Percentiles rank a stretch among this genome's conserved stretches.
These are phyloP conservation scores for Melanostoma scalare DNA, from an alignment of 2,888 invertebrate genomes.

Conservation along the genomic window DNA sequence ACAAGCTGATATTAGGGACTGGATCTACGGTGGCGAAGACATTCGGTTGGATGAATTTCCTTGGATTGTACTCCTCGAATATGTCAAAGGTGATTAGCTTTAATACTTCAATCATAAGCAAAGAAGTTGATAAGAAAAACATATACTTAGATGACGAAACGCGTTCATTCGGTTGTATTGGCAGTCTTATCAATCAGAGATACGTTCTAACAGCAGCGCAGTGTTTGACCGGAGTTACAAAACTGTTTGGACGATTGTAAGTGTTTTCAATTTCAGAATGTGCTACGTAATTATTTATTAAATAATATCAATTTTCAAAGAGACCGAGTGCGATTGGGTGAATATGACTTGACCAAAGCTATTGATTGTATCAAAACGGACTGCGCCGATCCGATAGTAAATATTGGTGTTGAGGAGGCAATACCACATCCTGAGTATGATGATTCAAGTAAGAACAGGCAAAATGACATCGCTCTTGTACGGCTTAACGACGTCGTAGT, in stretches of 20 bases:
- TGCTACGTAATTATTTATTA: not conserved
- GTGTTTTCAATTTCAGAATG: constrained; percentile 43
- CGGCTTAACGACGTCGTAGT: constrained; percentile 84
- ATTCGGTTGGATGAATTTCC: constrained; percentile 86
- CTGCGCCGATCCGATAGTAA: constrained; percentile 85
- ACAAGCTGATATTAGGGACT: constrained; percentile 80
- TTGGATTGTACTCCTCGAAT: constrained; percentile 86
- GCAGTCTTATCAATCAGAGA: constrained; percentile 86
- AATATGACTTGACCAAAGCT: constrained; percentile 78
- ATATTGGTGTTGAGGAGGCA: constrained; percentile 85
- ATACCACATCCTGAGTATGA: constrained; percentile 87
- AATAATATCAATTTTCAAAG: constrained; percentile 56
- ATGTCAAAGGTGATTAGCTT: constrained; percentile 84
- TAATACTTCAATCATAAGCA: too few species aligned
- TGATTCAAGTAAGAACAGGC: constrained; percentile 84
- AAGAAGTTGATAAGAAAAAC: too few species aligned
- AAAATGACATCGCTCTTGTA: constrained; percentile 88
- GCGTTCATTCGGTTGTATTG: constrained; percentile 85
- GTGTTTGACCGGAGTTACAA: constrained; percentile 83
- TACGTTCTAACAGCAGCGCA: constrained; percentile 86
- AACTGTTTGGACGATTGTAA: constrained; percentile 83
- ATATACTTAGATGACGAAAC: constrained; percentile 72
- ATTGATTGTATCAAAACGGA: constrained; percentile 82
- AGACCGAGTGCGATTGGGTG: constrained; percentile 79
- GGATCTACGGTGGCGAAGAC: constrained; percentile 85